Evolutionary conservation across 2,888 invertebrate species (phyloP), one percentile per base, ranked within the genome.

Genomic region (Rhorus exstirpatorius): DNA sequence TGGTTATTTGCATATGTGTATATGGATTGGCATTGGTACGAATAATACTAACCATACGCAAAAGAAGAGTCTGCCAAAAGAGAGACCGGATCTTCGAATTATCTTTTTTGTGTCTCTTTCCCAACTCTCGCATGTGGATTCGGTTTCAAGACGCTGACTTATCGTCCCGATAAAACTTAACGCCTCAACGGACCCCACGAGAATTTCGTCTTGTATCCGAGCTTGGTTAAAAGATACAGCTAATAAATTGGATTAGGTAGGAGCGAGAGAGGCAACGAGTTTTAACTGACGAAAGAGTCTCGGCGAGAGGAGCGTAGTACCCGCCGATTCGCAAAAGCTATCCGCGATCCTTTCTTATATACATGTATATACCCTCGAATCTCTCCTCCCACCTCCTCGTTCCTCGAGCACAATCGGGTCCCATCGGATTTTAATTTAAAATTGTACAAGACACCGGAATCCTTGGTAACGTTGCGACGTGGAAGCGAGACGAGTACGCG

Each of bases 91-190:
- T 49, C 72, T 71, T 70, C 71, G 81, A 76, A 77, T 79, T 79
- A 77, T 77, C 68, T 70, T 72, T 58, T 53, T 31, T 61, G 19
- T 46, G 35, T 10, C n/a, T 44, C 14, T 55, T 17, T 7, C 19
- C 55, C 24, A 12, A 1, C 76, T 60, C 58, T 24, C 46, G 63
- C 38, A 21, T 35, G 82, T 63, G 85, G 88, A 85, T 87, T 88
- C 86, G 86, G 88, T 89, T 88, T 89, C 87, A 87, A 87, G 85
- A 84, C 82, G 86, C 83, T 86, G 87, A 88, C 84, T 87, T 88
- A 88, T 89, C 83, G 86, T 84, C 75, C 85, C 87, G 84, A 88
- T 88, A 88, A 89, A 89, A 88, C 79, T 87, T 86, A 87, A 88
- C 86, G 86, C 86, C 81, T 84, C 81, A 78, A n/a, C 83, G 71